Evolutionary conservation across 2,888 invertebrate genomes (phyloP).

Genomic region (Drosophila macrospina): DNA sequence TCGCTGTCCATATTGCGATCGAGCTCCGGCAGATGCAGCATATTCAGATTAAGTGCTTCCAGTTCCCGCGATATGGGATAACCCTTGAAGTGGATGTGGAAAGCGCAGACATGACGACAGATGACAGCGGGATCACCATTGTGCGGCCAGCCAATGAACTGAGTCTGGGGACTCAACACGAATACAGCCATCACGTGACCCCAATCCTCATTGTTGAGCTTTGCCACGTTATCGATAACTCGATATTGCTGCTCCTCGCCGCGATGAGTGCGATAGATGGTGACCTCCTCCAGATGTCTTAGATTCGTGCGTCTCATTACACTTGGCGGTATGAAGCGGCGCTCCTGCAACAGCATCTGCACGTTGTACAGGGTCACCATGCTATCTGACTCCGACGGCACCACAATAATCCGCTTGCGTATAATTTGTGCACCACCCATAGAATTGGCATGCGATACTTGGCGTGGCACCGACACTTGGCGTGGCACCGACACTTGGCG

Average conservation of each 20-base stretch:
- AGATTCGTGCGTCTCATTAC: background rate
- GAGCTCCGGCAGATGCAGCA: background rate
- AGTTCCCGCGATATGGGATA: background rate
- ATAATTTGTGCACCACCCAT: no score
- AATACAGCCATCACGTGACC: slow-evolving; percentile 7
- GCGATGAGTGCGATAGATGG: background rate
- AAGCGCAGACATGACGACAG: slow-evolving; percentile 4
- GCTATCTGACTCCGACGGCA: background rate
- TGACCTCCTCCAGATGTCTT: background rate
- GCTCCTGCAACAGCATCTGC: slow-evolving; percentile 1
- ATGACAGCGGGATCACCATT: slow-evolving; percentile 4
- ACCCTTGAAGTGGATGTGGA: background rate
- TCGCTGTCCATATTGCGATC: background rate
- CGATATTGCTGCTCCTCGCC: slow-evolving; percentile 3
- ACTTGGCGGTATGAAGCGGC: background rate
- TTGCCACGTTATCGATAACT: background rate
- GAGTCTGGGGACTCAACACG: background rate
- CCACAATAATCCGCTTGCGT: slow-evolving; percentile 1
- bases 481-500: no score
- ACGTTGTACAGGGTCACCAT: slow-evolving; percentile 3
- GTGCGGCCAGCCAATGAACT: slow-evolving; percentile 1
- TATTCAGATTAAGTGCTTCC: background rate
- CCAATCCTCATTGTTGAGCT: background rate
- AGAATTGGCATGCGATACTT: no score
- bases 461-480: background rate